Base-by-base conservation (phyloP, 2,888 invertebrate genomes). In the Troilus luridus region DNA sequence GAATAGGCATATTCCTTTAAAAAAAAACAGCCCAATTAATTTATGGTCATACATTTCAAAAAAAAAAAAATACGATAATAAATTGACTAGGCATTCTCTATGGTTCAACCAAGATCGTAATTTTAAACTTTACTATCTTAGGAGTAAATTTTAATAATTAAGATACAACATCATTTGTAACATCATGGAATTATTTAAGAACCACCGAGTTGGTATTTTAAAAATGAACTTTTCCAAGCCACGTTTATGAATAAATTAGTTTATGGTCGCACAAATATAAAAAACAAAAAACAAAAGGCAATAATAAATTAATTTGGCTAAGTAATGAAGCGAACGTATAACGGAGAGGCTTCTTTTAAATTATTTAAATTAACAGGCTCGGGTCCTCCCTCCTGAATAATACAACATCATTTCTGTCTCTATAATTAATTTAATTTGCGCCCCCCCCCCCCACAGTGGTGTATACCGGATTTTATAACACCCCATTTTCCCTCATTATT, bases 401-500 rank as follows among this genome's bases (percentile, higher is more conserved):
- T 85, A 58, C 56, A 85, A 58, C 85, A 85, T 56, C 85, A 85
- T 58, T 58, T 54, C 85, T 85, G 56, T 85, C 85, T 56, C 85
- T 58, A 85, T 85, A 85, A 85, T 85, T 85, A 85, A 85, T 85
- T 85, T 56, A 85, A 85, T 85, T 85, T 56, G 56, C 56, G 12
- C 56, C 85, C 85, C 77, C 41, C 85, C 77, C 41, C 41, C 77
- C 85, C 56, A 8, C 72, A 41, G 72, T 77, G 72, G 72, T 77
- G 72, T 85, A 85, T 58, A 85, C 54, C 56, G 85, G 85, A 56
- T 85, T 85, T 85, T 85, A 85, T 85, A 56, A 58, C 85, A 85
- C 54, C 85, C 85, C 85, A 56, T 85, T 85, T 85, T 85, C 21
- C n/a, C 85, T 85, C 54, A 85, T 85, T 85, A 85, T 58, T 85